Base-by-base conservation (phyloP, 2,797 vertebrate species). In the Artibeus lituratus region DNA sequence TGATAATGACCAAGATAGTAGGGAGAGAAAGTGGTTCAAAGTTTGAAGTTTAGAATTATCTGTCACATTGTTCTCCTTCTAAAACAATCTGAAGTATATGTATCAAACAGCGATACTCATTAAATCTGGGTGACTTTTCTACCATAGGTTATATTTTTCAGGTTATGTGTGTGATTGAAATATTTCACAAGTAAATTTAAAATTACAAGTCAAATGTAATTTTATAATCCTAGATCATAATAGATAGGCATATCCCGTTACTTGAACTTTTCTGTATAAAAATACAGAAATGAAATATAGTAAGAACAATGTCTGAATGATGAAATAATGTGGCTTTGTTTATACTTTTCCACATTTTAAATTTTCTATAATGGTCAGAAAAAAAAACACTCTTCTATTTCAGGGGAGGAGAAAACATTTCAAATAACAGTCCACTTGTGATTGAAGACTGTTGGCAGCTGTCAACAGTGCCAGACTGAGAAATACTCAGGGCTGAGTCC, bases 381-480 rank as follows among this genome's bases (percentile, higher is more conserved):
- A 55, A 4, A 44, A 78, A 55, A 55, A 78, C 24, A 26, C n/a
- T 51, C 76, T 78, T 78, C n/a, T 14, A 77, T 87, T 93, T 90
- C 62, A 85, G 76, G 37, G 29, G 5, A 92, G 92, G 19, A 32
- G 21, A 37, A 90, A 90, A 29, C 10, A 18, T 90, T 92, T 91
- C 67, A 93, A 93, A 93, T 88, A 74, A 77, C 65, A 15, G 49
- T 86, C 24, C 39, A 87, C 9, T 83, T 96, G 35, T 93, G 93
- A 96, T 0, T 87, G 92, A 97, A 65, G 53, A 39, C 16, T 42
- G 49, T 62, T 94, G 91, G 29, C 84, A 96, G 92, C 92, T 94
- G 97, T 95, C 93, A 95, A 32, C 44, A 74, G 3, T 70, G 62
- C 53, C 57, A 62, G 29, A 22, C 39, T 76, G 21, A 74, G 76